Base-by-base conservation (phyloP, 1,140 invertebrate species). In the Pseudomyrmex dendroicus region DNA sequence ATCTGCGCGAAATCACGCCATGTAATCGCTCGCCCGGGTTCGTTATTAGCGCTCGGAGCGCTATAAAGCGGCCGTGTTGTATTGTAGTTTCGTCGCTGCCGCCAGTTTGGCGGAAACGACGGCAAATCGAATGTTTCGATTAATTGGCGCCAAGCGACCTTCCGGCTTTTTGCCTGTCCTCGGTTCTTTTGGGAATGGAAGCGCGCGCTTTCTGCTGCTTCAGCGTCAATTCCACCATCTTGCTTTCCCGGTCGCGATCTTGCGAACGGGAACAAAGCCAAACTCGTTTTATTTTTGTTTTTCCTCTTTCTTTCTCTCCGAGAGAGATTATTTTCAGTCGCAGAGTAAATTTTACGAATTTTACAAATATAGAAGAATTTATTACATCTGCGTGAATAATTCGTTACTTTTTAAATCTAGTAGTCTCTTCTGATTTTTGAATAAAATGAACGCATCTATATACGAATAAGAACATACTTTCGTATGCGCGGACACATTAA, bases 1-100 rank as follows among this genome's bases (percentile, higher is more conserved):
- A 89, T 89, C 87, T 89, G 82, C 59, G 82, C 87, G 88, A 89
- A 89, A 89, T 89, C 87, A 89, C 85, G 82, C 84, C 87, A 73
- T 86, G 87, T 89, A 89, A 89, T 89, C 87, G 84, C 68, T 78
- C 62, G 44, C 74, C 63, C 61, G 64, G 85, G 35, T 89, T 89
- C 74, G 88, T 89, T 89, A 89, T 89, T 89, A 89, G 82, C 87
- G 59, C 68, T 85, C 22, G 54, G 46, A 72, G 54, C 76, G 44
- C 54, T 80, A n/a, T 72, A 80, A 80, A 80, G 54, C 54, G 66
- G 8, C 76, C 20, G 76, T 66, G 66, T 70, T 80, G 76, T 50
- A 80, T 70, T 67, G 52, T 62, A 73, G 57, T 54, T 74, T 63
- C 59, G 35, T 44, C 25, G 54, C 5, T 61, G 56, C 13, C 50